phyloP scores from a whole-genome alignment of 2,113 vertebrate genomes.

The Bujurquina vittata region DNA sequence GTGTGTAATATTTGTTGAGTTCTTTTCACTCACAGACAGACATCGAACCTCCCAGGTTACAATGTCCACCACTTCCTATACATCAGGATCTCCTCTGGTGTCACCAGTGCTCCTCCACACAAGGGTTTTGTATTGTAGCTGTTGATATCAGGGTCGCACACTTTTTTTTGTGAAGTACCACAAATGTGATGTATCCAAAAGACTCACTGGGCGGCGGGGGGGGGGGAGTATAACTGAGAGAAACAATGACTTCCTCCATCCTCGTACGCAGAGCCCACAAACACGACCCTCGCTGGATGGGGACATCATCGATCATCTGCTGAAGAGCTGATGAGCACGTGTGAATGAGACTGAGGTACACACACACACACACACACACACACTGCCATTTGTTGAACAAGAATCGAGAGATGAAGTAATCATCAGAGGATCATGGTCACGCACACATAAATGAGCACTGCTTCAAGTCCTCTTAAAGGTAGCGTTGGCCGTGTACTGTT shows the following conservation, averaged over 20 bases:
- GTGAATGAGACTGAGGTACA: constrained; percentile 66
- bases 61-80: constrained; percentile 20
- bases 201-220: not conserved
- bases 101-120: constrained; percentile 3
- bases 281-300: constrained; percentile 31
- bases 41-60: constrained; percentile 40
- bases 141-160: constrained; percentile 29
- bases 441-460: constrained; percentile 15
- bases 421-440: not conserved
- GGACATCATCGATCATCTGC: constrained; percentile 1
- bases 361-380: constrained; percentile 25
- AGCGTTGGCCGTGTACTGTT: too few relatives aligned
- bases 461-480: constrained; percentile 23
- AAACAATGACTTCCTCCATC: constrained; percentile 21
- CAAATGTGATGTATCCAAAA: constrained; percentile 13
- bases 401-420: constrained; percentile 45
- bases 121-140: constrained; percentile 16
- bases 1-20: constrained; percentile 20
- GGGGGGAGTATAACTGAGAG: not conserved
- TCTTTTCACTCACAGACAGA: constrained; percentile 27
- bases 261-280: constrained; percentile 11
- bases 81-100: constrained; percentile 16
- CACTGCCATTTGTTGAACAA: constrained; percentile 60
- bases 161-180: constrained; percentile 24
- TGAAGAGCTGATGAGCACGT: constrained; percentile 76